Conservation (phyloP, 37 sponge, comb jelly and placozoan species). For the Agelas oroides region DNA sequence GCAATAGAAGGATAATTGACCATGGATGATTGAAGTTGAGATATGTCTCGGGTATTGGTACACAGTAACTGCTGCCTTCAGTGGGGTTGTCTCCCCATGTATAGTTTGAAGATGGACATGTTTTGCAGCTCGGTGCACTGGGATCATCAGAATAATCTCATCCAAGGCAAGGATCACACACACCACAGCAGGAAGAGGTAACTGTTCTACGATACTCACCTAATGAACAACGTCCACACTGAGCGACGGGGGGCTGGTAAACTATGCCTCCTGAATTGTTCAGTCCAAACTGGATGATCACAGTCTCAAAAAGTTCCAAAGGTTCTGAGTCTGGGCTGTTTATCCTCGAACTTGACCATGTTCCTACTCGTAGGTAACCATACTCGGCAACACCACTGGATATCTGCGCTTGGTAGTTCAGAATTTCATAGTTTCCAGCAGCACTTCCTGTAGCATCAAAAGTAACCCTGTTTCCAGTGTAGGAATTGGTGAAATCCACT, state of each 20-base stretch:
- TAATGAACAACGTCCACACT: too few relatives aligned
- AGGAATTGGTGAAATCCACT: slow-evolving; percentile 43
- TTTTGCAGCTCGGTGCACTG: too few relatives aligned
- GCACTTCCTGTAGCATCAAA: slow-evolving; percentile 71
- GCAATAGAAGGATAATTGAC: slow-evolving; percentile 3
- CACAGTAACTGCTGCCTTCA: slow-evolving; percentile 57
- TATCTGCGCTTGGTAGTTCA: slow-evolving; percentile 26
- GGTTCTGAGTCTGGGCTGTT: background rate
- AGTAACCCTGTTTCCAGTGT: slow-evolving; percentile 22
- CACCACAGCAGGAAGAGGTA: too few relatives aligned
- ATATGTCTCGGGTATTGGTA: slow-evolving; percentile 21
- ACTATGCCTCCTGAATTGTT: too few relatives aligned
- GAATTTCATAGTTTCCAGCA: slow-evolving; percentile 36
- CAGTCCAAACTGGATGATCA: too few relatives aligned
- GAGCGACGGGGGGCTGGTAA: too few relatives aligned
- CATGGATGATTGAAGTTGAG: background rate
- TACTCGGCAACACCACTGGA: background rate
- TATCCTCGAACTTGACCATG: slow-evolving; percentile 53
- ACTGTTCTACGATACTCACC: too few relatives aligned
- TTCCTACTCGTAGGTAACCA: slow-evolving; percentile 30
- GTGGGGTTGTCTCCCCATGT: slow-evolving; percentile 73
- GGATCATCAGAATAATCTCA: too few relatives aligned
- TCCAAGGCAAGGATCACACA: too few relatives aligned
- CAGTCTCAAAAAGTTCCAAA: background rate
- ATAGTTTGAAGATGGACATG: too few relatives aligned